Evolutionary conservation across 2,113 vertebrate genomes (phyloP), one percentile per base, ranked within the genome.

Genomic region (Baryphthengus martii): DNA sequence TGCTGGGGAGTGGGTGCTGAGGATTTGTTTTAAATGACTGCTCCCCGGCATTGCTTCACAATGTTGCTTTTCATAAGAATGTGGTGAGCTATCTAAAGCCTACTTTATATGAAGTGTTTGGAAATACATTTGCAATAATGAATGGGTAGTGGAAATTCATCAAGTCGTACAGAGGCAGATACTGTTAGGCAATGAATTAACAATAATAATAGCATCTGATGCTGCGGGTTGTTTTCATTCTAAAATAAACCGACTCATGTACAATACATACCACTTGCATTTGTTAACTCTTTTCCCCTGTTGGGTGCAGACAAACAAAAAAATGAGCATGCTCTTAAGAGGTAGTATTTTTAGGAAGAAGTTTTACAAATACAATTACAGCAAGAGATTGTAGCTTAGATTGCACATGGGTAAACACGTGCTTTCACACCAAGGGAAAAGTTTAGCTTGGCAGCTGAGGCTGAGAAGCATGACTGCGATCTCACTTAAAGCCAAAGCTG

Each of bases 321-420:
- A 90, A 85, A 85, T 77, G 42, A 89, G 66, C 55, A 67, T 70
- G 29, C 82, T 94, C 20, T 95, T 81, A 94, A 97, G 83, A 96
- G 67, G 75, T 61, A 96, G 93, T 96, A 93, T 96, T 98, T 95
- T 97, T 95, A 97, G 94, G 96, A 98, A 97, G 93, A 97, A 67
- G 13, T 97, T 98, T 98, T 94, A 97, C 96, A 96, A 97, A 98
- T 93, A 94, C 83, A 96, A 78, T 97, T 98, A 96, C 96, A 97
- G 94, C 90, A 94, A 96, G 97, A 95, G 83, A 92, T 92, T 94
- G 92, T 95, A 96, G 94, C 88, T 96, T 89, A 93, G 96, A 95
- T 97, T 97, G 97, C 98, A 98, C 98, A 96, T 97, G 98, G 97
- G 96, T 97, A 97, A 98, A 98, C 98, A 98, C 74, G 97, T 98